Evolutionary conservation across 2,888 invertebrate species (phyloP).

Genomic region (Schizaphis graminum): DNA sequence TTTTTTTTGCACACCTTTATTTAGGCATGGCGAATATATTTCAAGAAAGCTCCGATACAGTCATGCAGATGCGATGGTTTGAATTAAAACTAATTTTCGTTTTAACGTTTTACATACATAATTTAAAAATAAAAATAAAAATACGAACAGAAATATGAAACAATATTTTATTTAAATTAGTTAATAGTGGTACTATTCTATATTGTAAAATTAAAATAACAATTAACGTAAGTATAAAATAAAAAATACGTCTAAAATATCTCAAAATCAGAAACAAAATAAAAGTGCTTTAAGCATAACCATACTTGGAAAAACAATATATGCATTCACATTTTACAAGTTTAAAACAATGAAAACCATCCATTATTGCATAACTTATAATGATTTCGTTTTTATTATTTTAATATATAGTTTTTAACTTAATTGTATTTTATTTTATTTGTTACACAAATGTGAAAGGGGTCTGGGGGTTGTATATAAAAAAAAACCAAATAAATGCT

Average conservation of each 20-base stretch:
- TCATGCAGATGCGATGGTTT: background rate
- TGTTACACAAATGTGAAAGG: background rate
- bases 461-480: background rate
- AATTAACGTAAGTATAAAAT: background rate
- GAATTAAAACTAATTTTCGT: background rate
- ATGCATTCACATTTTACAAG: background rate
- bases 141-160: background rate
- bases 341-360: background rate
- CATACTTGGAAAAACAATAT: background rate
- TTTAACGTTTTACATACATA: background rate
- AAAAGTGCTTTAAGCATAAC: background rate
- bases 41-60: background rate
- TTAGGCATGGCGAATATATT: background rate
- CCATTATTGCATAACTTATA: background rate
- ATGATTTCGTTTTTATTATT: background rate
- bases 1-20: background rate
- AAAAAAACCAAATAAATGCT: background rate
- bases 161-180: background rate
- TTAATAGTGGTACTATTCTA: background rate
- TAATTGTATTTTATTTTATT: background rate
- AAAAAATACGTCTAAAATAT: background rate
- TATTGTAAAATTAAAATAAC: background rate
- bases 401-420: background rate
- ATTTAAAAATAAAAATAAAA: too few species aligned
- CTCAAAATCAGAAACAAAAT: background rate